phyloP scores from a whole-genome alignment of 35 echinoderm and acorn worm species.

The Diadema setosum region DNA sequence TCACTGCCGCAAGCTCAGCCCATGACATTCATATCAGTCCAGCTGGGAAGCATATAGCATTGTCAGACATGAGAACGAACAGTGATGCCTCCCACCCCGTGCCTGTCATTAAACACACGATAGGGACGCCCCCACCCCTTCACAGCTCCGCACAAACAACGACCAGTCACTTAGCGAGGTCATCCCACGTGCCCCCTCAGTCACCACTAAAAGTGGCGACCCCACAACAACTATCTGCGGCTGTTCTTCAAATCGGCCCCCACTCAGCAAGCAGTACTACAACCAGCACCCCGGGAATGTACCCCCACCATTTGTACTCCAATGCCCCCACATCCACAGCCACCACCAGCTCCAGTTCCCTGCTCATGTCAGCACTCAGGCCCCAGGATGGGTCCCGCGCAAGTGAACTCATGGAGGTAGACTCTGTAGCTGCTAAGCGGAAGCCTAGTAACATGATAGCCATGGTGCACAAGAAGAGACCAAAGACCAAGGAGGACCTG shows the following conservation, averaged over 20 bases:
- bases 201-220: constrained; percentile 86
- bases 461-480: constrained; percentile 32
- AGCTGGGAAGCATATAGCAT: neutral
- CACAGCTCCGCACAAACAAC: constrained; percentile 29
- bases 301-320: neutral
- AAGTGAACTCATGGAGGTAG: constrained; percentile 18
- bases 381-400: constrained; percentile 28
- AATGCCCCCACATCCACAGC: neutral
- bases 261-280: constrained; percentile 36
- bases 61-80: neutral
- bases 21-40: neutral
- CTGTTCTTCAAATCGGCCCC: constrained; percentile 69
- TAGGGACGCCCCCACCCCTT: constrained; percentile 52
- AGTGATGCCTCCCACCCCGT: constrained; percentile 40
- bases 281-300: neutral
- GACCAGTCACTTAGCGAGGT: constrained; percentile 11
- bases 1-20: neutral
- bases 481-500: constrained; percentile 27
- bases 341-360: constrained; percentile 39
- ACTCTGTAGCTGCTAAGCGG: constrained; percentile 26
- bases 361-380: constrained; percentile 87
- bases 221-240: constrained; percentile 79
- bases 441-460: constrained; percentile 30
- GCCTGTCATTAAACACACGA: constrained; percentile 72
- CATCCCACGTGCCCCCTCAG: constrained; percentile 28